Evolutionary conservation across 1,140 invertebrate species (phyloP).

Genomic region (Caenorhabditis briggsae): DNA sequence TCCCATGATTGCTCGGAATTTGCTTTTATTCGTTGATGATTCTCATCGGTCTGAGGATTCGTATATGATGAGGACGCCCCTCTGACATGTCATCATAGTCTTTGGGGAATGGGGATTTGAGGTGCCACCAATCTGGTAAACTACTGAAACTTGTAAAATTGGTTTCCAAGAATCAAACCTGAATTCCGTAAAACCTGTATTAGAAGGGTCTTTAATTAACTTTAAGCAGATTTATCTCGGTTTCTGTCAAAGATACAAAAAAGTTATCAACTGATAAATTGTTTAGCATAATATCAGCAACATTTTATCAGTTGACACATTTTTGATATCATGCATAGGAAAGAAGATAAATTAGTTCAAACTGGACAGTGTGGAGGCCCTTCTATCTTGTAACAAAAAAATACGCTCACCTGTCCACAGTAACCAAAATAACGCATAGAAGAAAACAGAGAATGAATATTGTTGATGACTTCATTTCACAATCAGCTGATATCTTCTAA

Average conservation of each 20-base stretch:
- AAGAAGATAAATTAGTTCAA: too few relatives aligned
- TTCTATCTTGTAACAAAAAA: neutral
- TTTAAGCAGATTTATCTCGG: too few relatives aligned
- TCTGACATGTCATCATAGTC: constrained; percentile 3
- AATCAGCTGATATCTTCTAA: neutral
- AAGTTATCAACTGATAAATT: too few relatives aligned
- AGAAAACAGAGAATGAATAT: neutral
- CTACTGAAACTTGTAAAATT: constrained; percentile 1
- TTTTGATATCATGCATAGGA: too few relatives aligned
- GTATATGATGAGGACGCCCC: neutral
- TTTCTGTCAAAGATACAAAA: too few relatives aligned
- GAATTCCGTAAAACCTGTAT: too few relatives aligned
- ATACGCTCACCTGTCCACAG: constrained; percentile 12
- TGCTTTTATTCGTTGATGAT: neutral
- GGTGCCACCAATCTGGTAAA: constrained; percentile 24
- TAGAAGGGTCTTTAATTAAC: too few relatives aligned
- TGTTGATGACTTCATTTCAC: constrained; percentile 25
- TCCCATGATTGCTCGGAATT: neutral
- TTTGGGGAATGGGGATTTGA: constrained; percentile 8
- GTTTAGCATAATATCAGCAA: too few relatives aligned
- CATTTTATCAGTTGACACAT: too few relatives aligned
- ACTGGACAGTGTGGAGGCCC: too few relatives aligned
- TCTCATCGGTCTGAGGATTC: constrained; percentile 6
- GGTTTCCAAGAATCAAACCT: too few relatives aligned
- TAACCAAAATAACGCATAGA: constrained; percentile 1